Conservation (phyloP, 1,140 invertebrate genomes). For the Drosophila melanica region DNA sequence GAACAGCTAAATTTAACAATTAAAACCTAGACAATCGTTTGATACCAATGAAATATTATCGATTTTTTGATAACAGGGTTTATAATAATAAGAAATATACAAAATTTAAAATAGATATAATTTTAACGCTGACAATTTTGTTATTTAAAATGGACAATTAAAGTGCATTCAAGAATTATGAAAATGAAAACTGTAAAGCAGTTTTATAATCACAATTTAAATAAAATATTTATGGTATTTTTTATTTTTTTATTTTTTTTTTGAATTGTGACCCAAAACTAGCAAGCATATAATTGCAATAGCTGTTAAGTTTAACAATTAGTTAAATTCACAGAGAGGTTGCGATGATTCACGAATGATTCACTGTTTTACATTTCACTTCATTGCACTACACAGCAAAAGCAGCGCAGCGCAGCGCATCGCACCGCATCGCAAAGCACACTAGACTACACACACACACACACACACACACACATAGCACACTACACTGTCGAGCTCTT, state of each 20-base stretch:
- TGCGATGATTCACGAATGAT: constrained; percentile 47
- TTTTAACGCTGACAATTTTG: no score
- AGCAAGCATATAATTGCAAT: constrained; percentile 26
- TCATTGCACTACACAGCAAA: constrained; percentile 36
- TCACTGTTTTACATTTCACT: constrained; percentile 54
- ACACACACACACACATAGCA: constrained; percentile 47
- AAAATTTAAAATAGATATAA: no score
- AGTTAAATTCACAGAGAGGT: constrained; percentile 11
- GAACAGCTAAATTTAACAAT: background rate
- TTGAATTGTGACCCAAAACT: background rate
- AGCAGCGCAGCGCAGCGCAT: background rate
- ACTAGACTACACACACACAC: constrained; percentile 40
- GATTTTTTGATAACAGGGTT: no score
- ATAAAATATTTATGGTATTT: no score
- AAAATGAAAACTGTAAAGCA: no score
- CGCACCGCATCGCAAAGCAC: constrained; percentile 13
- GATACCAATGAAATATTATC: no score
- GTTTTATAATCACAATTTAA: no score
- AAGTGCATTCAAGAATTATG: no score
- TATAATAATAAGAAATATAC: no score
- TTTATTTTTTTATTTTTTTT: no score
- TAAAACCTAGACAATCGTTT: background rate
- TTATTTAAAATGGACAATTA: no score
- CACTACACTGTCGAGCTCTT: constrained; percentile 75
- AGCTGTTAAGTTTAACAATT: constrained; percentile 17